phyloP scores from a whole-genome alignment of 1,140 invertebrate genomes.

The Drosophila dunni region DNA sequence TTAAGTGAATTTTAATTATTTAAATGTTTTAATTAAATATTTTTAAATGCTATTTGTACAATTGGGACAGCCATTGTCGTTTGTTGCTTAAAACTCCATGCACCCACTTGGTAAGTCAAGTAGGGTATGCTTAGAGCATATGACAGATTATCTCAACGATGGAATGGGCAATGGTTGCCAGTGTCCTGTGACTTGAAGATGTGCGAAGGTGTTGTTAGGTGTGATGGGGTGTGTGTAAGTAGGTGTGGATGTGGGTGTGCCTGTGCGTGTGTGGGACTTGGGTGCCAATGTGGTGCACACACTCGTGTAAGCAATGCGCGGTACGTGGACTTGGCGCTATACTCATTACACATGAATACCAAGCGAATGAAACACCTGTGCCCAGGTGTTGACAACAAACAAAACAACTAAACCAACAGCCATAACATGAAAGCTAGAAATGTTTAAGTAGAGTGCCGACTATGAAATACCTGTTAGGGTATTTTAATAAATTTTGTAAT shows the following conservation, averaged over 20 bases:
- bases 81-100: background rate
- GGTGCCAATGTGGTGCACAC: constrained; percentile 19
- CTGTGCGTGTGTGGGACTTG: constrained; percentile 32
- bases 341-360: constrained; percentile 71
- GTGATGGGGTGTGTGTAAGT: constrained; percentile 11
- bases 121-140: constrained; percentile 37
- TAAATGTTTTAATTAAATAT: too few relatives aligned
- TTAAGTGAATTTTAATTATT: too few relatives aligned
- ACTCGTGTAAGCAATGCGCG: constrained; percentile 55
- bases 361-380: constrained; percentile 63
- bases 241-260: background rate
- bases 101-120: background rate
- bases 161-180: background rate
- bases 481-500: too few relatives aligned
- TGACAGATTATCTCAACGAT: constrained; percentile 68
- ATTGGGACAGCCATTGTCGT: background rate
- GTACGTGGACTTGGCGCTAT: constrained; percentile 54
- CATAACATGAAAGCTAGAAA: background rate
- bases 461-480: too few relatives aligned
- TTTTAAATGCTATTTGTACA: too few relatives aligned
- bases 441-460: too few relatives aligned
- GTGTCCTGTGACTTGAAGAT: background rate
- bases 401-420: constrained; percentile 16
- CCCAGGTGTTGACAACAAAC: constrained; percentile 61
- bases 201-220: constrained; percentile 9